Evolutionary conservation across 2,888 invertebrate species (phyloP), one percentile per base, ranked within the genome.

Genomic region (Metopia argyrocephala): DNA sequence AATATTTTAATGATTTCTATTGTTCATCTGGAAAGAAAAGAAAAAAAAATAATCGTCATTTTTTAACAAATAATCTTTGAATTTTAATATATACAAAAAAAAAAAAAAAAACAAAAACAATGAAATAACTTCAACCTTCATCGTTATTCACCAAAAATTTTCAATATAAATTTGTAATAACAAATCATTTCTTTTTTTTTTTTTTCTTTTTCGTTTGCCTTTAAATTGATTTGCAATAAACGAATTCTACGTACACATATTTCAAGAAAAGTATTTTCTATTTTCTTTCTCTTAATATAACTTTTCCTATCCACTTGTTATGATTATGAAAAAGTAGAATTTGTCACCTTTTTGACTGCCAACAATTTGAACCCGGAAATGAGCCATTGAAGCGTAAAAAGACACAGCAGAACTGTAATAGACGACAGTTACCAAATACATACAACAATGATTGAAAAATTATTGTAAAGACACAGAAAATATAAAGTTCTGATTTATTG

Each of bases 301-400:
- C 25, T 45, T 12, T 27, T 61, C 18, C 6, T 9, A 62, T 25
- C 52, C 12, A 25, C 9, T 18, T 7, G 25, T 25, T 38, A 21
- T 6, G 20, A 9, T n/a, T 45, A 12, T 54, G 7, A 6, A 23
- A 18, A 28, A 20, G 28, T 4, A 59, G 20, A 7, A 59, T 18
- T 15, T 38, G 38, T 59, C 31, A 31, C 56, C 9, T 21, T 12
- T 21, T 59, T 31, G 9, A 9, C 18, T 18, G 4, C 7, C 2
- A 12, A 21, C 31, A 15, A 56, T 7, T 5, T 12, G 6, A 20
- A 12, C 12, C 23, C 45, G 78, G 78, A 78, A 66, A 66, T 78
- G 48, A 78, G 28, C 46, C 25, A 66, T 71, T 78, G 59, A 78
- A 61, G 59, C 61, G 59, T 71, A 46, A 66, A 31, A 65, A 45